phyloP scores from a whole-genome alignment of 2,113 vertebrate genomes.

The Chamaea fasciata region DNA sequence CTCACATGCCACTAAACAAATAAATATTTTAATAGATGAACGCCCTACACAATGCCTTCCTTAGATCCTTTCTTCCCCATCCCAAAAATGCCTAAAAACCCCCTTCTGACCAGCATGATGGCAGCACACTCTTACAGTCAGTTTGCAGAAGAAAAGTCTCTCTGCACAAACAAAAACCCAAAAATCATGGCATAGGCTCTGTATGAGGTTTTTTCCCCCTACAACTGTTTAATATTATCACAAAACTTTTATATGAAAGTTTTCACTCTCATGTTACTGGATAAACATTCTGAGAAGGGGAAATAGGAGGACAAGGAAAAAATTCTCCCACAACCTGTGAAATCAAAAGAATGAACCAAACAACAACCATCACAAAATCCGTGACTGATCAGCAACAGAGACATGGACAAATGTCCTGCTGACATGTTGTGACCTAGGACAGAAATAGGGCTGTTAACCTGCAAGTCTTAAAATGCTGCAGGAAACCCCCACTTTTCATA shows the following conservation, averaged over 20 bases:
- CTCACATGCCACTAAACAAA: neutral
- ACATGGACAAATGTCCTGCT: neutral
- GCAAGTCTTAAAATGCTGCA: neutral
- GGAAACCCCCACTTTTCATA: accelerated
- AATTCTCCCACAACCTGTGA: neutral
- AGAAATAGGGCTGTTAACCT: neutral
- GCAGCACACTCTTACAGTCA: neutral
- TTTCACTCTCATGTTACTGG: neutral
- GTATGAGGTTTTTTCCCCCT: neutral
- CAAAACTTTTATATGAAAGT: neutral
- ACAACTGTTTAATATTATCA: neutral
- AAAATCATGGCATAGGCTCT: neutral
- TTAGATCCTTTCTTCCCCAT: neutral
- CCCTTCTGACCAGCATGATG: neutral
- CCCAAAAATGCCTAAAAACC: neutral
- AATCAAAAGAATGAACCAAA: neutral
- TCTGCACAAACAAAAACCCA: neutral
- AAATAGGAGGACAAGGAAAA: neutral
- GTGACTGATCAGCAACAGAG: neutral
- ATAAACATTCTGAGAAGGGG: neutral
- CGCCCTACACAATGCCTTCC: neutral
- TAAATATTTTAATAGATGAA: neutral
- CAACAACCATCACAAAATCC: neutral
- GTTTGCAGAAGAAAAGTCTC: neutral
- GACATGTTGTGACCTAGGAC: neutral